Evolutionary conservation across 2,888 invertebrate genomes (phyloP), one percentile per base, ranked within the genome.

Genomic region (Agrotis clavis): DNA sequence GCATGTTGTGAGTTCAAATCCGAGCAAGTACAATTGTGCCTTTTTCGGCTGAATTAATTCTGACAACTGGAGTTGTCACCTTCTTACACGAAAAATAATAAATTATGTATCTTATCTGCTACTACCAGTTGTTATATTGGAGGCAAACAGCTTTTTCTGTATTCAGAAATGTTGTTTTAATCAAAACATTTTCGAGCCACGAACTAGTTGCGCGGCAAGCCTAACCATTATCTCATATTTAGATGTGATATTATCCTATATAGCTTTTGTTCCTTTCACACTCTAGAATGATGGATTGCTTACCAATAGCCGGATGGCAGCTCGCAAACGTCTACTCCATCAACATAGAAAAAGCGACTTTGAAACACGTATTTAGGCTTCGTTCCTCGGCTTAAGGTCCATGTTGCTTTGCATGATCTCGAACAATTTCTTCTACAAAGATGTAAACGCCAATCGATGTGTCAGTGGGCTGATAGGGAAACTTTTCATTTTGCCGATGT

Each of bases 371-470:
- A 74, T 80, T 79, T 81, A 74, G 56, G 64, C 87, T 87, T 88
- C 85, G 74, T 83, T 81, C 87, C 80, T 77, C 73, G 85, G 74
- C 86, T 86, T 92, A 94, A 91, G 92, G 92, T 91, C 86, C 84
- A 93, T 86, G 88, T 92, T 94, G 83, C 91, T 88, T 90, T 93
- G 92, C 89, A 89, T 90, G 89, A 89, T 90, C 87, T 83, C 78
- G 80, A 89, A 90, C 93, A 93, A 94, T 94, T 94, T 93, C 90
- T 92, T 92, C 90, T 89, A 94, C 92, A 92, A 94, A 95, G 94
- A 95, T 95, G 94, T 95, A 93, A 93, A 94, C 93, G 94, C 93
- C 94, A 94, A 92, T 94, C 95, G 93, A 94, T 91, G 93, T 94
- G 95, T 95, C 95, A 95, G 94, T 91, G 89, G 89, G 92, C 87